Percentiles rank a stretch among this genome's conserved stretches.
phyloP scores from a whole-genome alignment of 2,888 invertebrate species.

The Tineola bisselliella region DNA sequence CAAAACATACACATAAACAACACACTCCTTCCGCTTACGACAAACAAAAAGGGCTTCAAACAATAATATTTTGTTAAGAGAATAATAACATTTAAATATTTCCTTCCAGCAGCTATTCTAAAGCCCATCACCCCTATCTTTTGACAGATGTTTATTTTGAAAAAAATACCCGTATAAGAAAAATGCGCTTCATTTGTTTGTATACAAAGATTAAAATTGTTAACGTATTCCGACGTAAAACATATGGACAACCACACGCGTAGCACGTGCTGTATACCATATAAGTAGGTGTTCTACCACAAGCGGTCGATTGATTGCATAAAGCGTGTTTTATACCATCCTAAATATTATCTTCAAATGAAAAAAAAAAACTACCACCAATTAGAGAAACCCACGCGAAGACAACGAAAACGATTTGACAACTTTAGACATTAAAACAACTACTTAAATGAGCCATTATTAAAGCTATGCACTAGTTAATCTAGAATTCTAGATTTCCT shows the following conservation, averaged over 20 bases:
- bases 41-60: neutral
- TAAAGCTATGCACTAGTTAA: neutral
- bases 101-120: slow-evolving; percentile 33
- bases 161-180: slow-evolving; percentile 18
- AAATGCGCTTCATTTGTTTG: too few species aligned
- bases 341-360: too few species aligned
- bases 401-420: neutral
- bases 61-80: slow-evolving; percentile 11
- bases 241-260: slow-evolving; percentile 3
- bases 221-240: neutral
- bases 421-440: neutral
- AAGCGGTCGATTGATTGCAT: too few species aligned
- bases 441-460: neutral
- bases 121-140: slow-evolving; percentile 20
- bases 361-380: too few species aligned
- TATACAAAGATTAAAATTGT: too few species aligned
- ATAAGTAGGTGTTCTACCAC: too few species aligned
- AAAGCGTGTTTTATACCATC: too few species aligned
- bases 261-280: neutral
- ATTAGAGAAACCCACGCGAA: too few species aligned
- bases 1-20: neutral
- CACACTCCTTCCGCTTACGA: neutral
- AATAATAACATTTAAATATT: slow-evolving; percentile 27
- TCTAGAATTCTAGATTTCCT: neutral
- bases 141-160: slow-evolving; percentile 38